Evolutionary conservation across 2,113 vertebrate genomes (phyloP).

Genomic region (Psittacus erithacus): DNA sequence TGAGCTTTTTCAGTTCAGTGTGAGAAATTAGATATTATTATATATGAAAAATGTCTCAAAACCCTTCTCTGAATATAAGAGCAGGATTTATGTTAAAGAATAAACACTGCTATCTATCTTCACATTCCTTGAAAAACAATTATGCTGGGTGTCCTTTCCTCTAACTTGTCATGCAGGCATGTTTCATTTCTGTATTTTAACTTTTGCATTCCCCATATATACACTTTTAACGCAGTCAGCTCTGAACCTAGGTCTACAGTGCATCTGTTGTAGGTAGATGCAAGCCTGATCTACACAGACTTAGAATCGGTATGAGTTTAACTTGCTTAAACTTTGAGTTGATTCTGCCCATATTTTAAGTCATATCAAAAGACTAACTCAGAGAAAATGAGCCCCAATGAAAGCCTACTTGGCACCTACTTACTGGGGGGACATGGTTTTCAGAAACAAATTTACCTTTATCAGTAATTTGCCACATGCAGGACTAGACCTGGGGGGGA

Average conservation of each 20-base stretch:
- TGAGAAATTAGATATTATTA: neutral
- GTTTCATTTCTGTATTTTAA: neutral
- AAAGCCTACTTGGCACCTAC: neutral
- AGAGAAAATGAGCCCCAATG: neutral
- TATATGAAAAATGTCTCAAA: neutral
- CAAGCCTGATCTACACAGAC: neutral
- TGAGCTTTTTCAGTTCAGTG: neutral
- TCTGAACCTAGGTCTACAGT: neutral
- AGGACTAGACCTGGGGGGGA: neutral
- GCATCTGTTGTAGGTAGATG: neutral
- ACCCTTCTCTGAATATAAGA: neutral
- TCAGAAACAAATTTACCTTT: neutral
- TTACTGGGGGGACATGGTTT: neutral
- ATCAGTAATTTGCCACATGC: neutral
- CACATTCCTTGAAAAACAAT: neutral
- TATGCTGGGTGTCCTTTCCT: accelerated
- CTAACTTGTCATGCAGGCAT: neutral
- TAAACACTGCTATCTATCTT: neutral
- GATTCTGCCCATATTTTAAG: neutral
- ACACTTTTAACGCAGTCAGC: neutral
- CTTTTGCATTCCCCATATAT: neutral
- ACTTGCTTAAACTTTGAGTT: neutral
- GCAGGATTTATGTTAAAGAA: neutral
- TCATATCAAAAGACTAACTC: neutral
- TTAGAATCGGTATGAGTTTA: accelerated